Evolutionary conservation across 2,797 vertebrate genomes (phyloP).

Genomic region (Fundulus diaphanus): DNA sequence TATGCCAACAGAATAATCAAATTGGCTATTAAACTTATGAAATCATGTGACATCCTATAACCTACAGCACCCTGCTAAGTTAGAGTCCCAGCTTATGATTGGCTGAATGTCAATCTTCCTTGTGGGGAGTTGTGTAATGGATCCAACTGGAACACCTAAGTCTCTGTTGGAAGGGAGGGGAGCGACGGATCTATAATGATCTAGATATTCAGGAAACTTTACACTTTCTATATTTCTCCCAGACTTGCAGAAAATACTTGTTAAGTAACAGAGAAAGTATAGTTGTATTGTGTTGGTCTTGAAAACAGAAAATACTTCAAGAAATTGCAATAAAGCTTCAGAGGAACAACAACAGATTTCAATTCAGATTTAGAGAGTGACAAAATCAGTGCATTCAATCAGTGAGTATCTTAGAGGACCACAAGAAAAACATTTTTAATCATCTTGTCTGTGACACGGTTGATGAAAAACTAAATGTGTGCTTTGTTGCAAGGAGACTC

Average conservation of each 20-base stretch:
- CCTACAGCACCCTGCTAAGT: too few relatives aligned
- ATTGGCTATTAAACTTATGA: constrained; percentile 31
- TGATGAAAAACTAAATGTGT: not conserved
- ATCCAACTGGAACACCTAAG: constrained; percentile 32
- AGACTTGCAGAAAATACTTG: not conserved
- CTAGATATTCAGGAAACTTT: constrained; percentile 21
- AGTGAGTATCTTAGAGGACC: not conserved
- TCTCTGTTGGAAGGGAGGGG: constrained; percentile 25
- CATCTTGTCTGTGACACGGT: not conserved
- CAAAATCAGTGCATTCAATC: too few relatives aligned
- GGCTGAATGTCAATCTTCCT: constrained; percentile 35
- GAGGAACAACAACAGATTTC: too few relatives aligned
- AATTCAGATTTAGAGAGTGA: too few relatives aligned
- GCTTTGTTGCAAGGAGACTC: not conserved
- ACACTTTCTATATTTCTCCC: constrained; percentile 1
- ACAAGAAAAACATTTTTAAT: not conserved
- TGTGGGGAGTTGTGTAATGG: constrained; percentile 30
- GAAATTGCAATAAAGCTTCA: too few relatives aligned
- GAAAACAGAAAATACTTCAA: too few relatives aligned
- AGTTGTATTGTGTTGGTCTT: too few relatives aligned
- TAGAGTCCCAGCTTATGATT: constrained; percentile 42
- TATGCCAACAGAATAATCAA: constrained; percentile 43
- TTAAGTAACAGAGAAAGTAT: too few relatives aligned
- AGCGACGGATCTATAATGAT: constrained; percentile 24
- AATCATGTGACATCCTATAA: constrained; percentile 41